These are phyloP conservation scores for Priocnemis perturbator DNA, from an alignment of 2,888 invertebrate species.

Conservation along the genomic window DNA sequence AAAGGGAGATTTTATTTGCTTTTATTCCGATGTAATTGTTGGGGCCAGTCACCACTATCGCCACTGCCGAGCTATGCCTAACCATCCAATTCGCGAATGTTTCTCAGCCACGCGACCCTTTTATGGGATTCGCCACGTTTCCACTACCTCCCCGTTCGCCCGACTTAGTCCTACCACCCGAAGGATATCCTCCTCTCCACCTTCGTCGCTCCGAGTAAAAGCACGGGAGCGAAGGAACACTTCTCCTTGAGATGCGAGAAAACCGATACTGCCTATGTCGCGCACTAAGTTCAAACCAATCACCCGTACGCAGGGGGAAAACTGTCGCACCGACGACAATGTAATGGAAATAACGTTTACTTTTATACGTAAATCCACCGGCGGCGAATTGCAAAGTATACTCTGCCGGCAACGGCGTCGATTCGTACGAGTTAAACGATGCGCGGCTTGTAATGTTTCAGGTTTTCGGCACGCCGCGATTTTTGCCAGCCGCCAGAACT, in stretches of 20 bases:
- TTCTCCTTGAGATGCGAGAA: constrained; percentile 4
- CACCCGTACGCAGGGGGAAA: too few species aligned
- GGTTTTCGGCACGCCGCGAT: too few species aligned
- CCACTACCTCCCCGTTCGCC: constrained; percentile 30
- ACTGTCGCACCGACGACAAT: too few species aligned
- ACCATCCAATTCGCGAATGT: constrained; percentile 72
- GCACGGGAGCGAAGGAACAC: constrained; percentile 4
- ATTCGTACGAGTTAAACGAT: too few species aligned
- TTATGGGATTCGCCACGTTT: constrained; percentile 55
- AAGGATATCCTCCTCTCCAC: constrained; percentile 35
- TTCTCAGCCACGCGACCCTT: constrained; percentile 72
- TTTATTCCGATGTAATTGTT: constrained; percentile 74
- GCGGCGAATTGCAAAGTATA: too few species aligned
- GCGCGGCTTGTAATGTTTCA: too few species aligned
- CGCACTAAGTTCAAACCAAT: neutral
- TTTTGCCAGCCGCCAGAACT: too few species aligned
- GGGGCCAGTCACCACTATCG: constrained; percentile 74
- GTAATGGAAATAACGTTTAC: too few species aligned
- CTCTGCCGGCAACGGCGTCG: too few species aligned
- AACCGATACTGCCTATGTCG: neutral
- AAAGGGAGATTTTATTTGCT: constrained; percentile 66
- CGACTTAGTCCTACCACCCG: constrained; percentile 26
- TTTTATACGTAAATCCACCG: too few species aligned
- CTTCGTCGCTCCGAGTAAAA: constrained; percentile 37
- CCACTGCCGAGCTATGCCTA: constrained; percentile 66